These are phyloP conservation scores for Globicephala melas DNA, from an alignment of 2,113 vertebrate species.

Conservation along the genomic window DNA sequence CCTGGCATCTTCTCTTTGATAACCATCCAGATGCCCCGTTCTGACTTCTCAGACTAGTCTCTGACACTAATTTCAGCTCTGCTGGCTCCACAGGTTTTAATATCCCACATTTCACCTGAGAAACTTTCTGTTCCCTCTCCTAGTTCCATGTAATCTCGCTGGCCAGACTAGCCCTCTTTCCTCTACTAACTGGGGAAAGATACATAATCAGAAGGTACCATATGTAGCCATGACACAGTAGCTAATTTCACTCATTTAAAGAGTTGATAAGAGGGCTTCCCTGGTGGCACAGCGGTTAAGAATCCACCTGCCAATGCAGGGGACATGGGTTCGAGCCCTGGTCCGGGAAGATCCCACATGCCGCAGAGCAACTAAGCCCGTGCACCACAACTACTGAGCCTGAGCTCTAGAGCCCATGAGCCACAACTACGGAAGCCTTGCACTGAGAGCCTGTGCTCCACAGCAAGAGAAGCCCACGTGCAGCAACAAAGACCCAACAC, in stretches of 20 bases:
- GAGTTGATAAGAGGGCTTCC: not conserved
- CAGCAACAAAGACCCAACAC: fast-evolving
- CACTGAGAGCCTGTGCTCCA: too few relatives aligned
- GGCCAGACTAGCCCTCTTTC: not conserved
- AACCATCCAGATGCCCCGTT: not conserved
- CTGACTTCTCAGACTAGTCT: conserved; percentile 15
- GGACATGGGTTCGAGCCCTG: too few relatives aligned
- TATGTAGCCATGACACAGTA: not conserved
- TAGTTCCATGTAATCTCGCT: not conserved
- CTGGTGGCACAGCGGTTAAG: too few relatives aligned
- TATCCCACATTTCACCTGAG: not conserved
- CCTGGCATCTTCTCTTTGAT: conserved; percentile 31
- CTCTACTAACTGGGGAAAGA: not conserved
- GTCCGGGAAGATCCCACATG: too few relatives aligned
- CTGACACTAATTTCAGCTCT: conserved; percentile 24
- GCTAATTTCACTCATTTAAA: not conserved
- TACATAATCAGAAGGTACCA: not conserved
- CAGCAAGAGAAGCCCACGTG: too few relatives aligned
- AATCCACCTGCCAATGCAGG: too few relatives aligned
- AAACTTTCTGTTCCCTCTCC: not conserved
- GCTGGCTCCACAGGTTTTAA: conserved; percentile 23
- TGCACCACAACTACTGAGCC: too few relatives aligned
- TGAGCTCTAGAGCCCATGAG: too few relatives aligned
- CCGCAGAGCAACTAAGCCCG: too few relatives aligned
- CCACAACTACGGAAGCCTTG: too few relatives aligned